A percentile compares a stretch with the other conserved stretches of the same genome.
Conservation (phyloP, 2,888 invertebrate genomes). For the Polietes domitor region DNA sequence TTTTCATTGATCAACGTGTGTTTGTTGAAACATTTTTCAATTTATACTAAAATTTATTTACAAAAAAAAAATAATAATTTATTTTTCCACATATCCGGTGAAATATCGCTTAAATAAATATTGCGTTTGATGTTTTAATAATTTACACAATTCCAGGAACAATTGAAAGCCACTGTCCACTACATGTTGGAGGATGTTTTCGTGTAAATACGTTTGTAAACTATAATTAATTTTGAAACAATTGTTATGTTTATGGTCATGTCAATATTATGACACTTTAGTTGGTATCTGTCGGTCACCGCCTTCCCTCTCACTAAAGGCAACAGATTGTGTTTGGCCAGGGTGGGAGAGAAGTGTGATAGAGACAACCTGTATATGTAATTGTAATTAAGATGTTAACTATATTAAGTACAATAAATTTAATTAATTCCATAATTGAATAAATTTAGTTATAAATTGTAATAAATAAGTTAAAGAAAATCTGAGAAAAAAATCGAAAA, state of each 20-base stretch:
- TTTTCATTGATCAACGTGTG: conserved; percentile 22
- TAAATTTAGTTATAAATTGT: neutral
- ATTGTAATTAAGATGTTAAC: neutral
- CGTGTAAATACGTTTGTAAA: conserved; percentile 9
- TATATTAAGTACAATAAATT: neutral
- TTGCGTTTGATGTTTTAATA: neutral
- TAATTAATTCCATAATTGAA: neutral
- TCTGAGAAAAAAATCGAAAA: neutral
- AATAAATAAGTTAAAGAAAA: neutral
- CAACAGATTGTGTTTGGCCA: neutral
- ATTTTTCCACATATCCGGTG: neutral
- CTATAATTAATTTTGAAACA: neutral
- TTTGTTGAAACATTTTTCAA: neutral
- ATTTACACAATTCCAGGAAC: neutral
- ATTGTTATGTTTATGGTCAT: neutral
- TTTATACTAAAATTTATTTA: no score
- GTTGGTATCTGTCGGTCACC: neutral
- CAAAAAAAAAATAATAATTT: no score
- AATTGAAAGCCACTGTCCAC: neutral
- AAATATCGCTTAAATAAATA: neutral
- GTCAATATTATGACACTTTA: neutral
- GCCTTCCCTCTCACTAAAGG: no score
- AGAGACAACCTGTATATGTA: neutral
- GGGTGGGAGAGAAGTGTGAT: neutral
- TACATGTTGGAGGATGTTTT: neutral